A percentile compares a stretch with the other conserved stretches of the same genome.
Evolutionary conservation across 2,888 invertebrate species (phyloP).

Genomic region (Villa cingulata): DNA sequence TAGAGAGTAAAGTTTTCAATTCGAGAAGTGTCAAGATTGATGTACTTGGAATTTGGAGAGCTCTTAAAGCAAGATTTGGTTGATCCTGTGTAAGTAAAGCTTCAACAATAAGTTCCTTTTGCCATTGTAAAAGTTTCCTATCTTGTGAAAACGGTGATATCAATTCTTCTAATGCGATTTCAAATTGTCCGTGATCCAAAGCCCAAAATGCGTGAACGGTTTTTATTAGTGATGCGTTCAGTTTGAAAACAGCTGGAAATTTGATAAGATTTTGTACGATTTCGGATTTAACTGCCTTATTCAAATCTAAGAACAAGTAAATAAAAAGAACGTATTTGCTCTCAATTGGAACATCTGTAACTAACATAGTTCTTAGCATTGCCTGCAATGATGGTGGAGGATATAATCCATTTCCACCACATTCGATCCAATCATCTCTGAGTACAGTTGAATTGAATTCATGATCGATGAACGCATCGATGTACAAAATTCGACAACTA

Average conservation of each 20-base stretch:
- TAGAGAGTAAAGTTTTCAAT: conserved; percentile 27
- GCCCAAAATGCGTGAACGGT: conserved; percentile 81
- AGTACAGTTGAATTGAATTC: conserved; percentile 42
- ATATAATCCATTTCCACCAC: conserved; percentile 53
- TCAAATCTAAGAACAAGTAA: conserved; percentile 71
- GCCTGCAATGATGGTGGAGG: conserved; percentile 75
- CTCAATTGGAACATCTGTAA: conserved; percentile 49
- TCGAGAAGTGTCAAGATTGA: conserved; percentile 22
- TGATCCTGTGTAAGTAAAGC: conserved; percentile 23
- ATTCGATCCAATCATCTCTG: conserved; percentile 50
- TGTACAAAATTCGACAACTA: conserved; percentile 25
- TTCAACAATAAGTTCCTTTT: conserved; percentile 27
- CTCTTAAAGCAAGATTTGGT: conserved; percentile 23
- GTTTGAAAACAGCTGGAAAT: conserved; percentile 66
- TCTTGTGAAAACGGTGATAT: conserved; percentile 25
- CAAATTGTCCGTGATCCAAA: conserved; percentile 72
- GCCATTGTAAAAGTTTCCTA: conserved; percentile 23
- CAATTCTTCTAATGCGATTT: conserved; percentile 32
- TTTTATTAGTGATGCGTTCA: conserved; percentile 60
- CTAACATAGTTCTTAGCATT: conserved; percentile 57
- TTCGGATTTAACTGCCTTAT: conserved; percentile 50
- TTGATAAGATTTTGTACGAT: conserved; percentile 59
- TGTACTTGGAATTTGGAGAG: conserved; percentile 23
- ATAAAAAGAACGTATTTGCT: conserved; percentile 67
- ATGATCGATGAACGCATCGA: conserved; percentile 27